Base-by-base conservation (phyloP, 2,113 vertebrate genomes). In the Myanophis thanlyinensis region DNA sequence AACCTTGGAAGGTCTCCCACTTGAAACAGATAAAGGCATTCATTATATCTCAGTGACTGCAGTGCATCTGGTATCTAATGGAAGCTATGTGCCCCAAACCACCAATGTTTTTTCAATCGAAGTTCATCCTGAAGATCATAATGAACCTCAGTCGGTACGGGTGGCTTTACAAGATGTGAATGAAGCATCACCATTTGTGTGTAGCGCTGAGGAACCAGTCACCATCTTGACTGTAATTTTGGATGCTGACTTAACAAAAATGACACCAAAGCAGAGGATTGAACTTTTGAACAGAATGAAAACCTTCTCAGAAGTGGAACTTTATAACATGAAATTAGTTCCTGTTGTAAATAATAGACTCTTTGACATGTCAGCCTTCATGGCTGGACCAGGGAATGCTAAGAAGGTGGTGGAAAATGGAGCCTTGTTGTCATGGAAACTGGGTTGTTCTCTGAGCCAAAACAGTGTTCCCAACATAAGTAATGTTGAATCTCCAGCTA, bases 341-440 rank as follows among this genome's bases (percentile, higher is more conserved):
- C 99, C 99, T 8, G 99, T 99, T 94, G 98, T 99, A 93, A 99
- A 99, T 97, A 99, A 99, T 95, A 98, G 98, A 94, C 98, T 99
- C 48, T 99, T 99, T 94, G 99, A 99, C 94, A 99, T 99, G 99
- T 99, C 99, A 0, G 99, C 99, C 91, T 99, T 99, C 95, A 99
- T 99, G 99, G 99, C 99, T 56, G 99, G 99, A 88, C 99, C 99
- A 0, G 99, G 99, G 89, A 99, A 99, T 89, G 99, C 99, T 35
- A 99, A 99, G 96, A 99, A 99, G 93, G 99, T 99, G 90, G 99
- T 99, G 86, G 99, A 99, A 95, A 99, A 99, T 0, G 99, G 99
- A 51, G 99, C 99, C 87, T 96, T 99, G 88, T 96, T 99, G 22
- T 99, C 99, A 1, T 99, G 99, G 99, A 98, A 98, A 97, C 97